Base-by-base conservation (phyloP, 2,113 vertebrate species). In the Peucedramus taeniatus region DNA sequence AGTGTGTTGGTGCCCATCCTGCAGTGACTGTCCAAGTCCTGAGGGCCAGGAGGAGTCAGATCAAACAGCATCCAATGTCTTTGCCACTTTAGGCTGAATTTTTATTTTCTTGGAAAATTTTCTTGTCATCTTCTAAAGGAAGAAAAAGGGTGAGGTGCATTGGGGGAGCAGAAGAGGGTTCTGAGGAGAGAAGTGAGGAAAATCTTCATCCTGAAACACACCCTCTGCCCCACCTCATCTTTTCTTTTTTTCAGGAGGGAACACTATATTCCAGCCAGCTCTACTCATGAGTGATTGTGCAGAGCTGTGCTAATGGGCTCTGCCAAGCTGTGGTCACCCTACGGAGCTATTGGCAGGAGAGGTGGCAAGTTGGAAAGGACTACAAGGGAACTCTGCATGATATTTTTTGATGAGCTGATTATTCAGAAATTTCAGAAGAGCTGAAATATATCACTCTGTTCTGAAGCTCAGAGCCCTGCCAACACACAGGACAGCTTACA, bases 361-460 rank as follows among this genome's bases (percentile, higher is more conserved):
- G 85, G 92, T 83, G 87, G 91, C 93, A 87, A 93, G 94, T 85
- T 94, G 93, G 85, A 95, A 83, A 88, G 84, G 87, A 83, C 93
- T 96, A 91, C 90, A 96, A 96, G 90, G 79, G 85, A 95, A 93
- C 95, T 93, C 95, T 87, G 91, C 87, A 28, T 83, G 94, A 59
- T 96, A 95, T 87, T 96, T 96, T 96, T 96, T 96, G 96, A 97
- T 95, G 93, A 96, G 92, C 94, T 96, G 94, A 95, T 96, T 96
- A 96, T 94, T 95, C 94, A 95, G 90, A 92, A 92, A 94, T 96
- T 83, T 87, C 94, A 86, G 92, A 90, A 63, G 82, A 77, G 72
- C 87, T 95, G 92, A 94, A 94, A 95, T 93, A 80, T 76, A 96
- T 95, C 92, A 93, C 79, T 97, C 91, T 66, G 66, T 53, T 94